Conservation (phyloP, 2,113 vertebrate genomes). For the Madoqua kirkii region DNA sequence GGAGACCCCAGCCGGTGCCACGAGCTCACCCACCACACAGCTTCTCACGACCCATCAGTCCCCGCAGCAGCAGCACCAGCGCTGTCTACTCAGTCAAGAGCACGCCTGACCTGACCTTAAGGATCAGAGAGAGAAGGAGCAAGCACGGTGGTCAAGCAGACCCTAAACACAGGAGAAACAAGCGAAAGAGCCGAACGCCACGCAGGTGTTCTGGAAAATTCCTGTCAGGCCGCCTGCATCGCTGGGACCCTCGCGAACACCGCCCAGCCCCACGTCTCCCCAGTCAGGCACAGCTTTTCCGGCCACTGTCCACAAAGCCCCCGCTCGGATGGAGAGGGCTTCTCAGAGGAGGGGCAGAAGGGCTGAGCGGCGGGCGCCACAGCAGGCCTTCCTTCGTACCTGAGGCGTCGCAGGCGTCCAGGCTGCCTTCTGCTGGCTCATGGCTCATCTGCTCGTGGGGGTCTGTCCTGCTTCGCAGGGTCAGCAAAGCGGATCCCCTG, state of each 20-base stretch:
- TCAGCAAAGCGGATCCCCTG: not conserved
- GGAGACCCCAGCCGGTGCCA: not conserved
- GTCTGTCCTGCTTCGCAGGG: not conserved
- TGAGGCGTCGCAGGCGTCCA: not conserved
- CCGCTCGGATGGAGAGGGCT: no score
- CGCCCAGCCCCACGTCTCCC: rapidly evolving
- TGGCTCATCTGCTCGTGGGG: slow-evolving; percentile 26
- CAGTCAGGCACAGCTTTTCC: rapidly evolving
- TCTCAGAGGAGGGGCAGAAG: rapidly evolving
- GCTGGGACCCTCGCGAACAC: rapidly evolving
- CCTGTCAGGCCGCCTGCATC: rapidly evolving
- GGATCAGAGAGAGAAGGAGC: not conserved
- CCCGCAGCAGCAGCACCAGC: rapidly evolving
- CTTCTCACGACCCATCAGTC: rapidly evolving
- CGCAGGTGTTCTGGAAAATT: rapidly evolving
- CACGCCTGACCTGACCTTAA: not conserved
- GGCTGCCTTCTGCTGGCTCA: not conserved
- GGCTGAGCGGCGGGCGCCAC: rapidly evolving
- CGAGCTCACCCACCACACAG: rapidly evolving
- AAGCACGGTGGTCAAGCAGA: rapidly evolving
- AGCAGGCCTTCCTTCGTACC: not conserved
- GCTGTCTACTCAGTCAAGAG: not conserved
- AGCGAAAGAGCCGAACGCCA: not conserved
- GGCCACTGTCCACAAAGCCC: no score
- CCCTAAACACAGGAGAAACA: not conserved